Base-by-base conservation (phyloP, 2,113 vertebrate species). In the Sisor rabdophorus region DNA sequence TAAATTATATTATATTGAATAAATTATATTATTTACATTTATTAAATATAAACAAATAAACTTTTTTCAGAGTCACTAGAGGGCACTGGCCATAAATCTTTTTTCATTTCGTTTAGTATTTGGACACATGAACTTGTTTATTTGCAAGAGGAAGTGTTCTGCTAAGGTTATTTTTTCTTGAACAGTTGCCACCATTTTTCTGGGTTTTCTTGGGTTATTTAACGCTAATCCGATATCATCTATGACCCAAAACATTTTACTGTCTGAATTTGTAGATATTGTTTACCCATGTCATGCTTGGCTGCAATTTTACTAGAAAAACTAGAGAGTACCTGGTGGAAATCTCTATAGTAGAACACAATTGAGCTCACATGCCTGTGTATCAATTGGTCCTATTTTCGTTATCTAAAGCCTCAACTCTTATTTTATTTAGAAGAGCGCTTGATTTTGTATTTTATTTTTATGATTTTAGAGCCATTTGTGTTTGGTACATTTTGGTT, bases 141-240 rank as follows among this genome's bases (percentile, higher is more conserved):
- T 59, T 26, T 59, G 13, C 26, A 13, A 59, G 40, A 10, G 40
- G 40, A 44, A 44, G 40, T 44, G 40, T 44, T 44, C 40, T 44
- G 32, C 32, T 36, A 36, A 36, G 3, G 32, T 36, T 36, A 36
- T 36, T 36, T 36, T 36, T 36, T 36, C n/a, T n/a, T n/a, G n/a
- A n/a, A n/a, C n/a, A n/a, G n/a, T n/a, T n/a, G n/a, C n/a, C n/a
- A n/a, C n/a, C n/a, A n/a, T n/a, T n/a, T n/a, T n/a, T n/a, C n/a
- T n/a, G n/a, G n/a, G n/a, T n/a, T n/a, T n/a, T n/a, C n/a, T 22
- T 63, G 32, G 4, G 44, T 44, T 65, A n/a, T 65, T 65, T 65
- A 22, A 2, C 9, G 26, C 36, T 12, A 64, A 44, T 1, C 19
- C 22, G 7, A 22, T 64, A 61, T 32, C 36, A 3, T 36, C 2